phyloP scores from a whole-genome alignment of 2,797 vertebrate genomes.

The Petrocephalus sullivani region DNA sequence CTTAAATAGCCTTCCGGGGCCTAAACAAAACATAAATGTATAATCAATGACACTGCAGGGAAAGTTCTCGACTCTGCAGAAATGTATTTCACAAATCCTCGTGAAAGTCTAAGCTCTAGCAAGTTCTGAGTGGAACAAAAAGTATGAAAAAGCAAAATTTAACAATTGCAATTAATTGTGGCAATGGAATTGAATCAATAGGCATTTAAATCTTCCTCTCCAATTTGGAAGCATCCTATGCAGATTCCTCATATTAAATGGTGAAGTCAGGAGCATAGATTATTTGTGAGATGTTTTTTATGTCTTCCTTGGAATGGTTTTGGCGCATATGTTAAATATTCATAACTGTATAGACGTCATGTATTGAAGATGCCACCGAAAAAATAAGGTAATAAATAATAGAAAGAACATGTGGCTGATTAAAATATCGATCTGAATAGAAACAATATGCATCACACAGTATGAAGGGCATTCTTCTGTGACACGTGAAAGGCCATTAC shows the following conservation, averaged over 20 bases:
- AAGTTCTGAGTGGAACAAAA: not conserved
- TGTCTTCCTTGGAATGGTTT: not conserved
- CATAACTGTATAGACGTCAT: not conserved
- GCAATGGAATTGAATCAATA: not conserved
- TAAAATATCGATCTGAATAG: not conserved
- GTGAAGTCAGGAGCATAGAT: conserved; percentile 1
- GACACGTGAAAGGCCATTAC: not conserved
- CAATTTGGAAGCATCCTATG: not conserved
- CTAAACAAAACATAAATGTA: not conserved
- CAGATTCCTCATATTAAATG: not conserved
- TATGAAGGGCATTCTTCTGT: not conserved
- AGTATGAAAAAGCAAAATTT: not conserved
- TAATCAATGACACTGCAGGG: conserved; percentile 1
- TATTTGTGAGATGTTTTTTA: not conserved
- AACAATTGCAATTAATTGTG: conserved; percentile 7
- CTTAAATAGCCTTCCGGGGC: not conserved
- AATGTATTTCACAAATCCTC: not conserved
- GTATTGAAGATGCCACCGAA: not conserved
- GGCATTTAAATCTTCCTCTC: not conserved
- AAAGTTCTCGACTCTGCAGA: not conserved
- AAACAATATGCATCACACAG: not conserved
- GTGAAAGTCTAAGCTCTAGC: not conserved
- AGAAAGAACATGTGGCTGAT: not conserved
- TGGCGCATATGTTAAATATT: not conserved
- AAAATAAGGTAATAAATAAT: not conserved